phyloP scores from a whole-genome alignment of 2,888 invertebrate genomes.

The Falcaria lacertinaria region DNA sequence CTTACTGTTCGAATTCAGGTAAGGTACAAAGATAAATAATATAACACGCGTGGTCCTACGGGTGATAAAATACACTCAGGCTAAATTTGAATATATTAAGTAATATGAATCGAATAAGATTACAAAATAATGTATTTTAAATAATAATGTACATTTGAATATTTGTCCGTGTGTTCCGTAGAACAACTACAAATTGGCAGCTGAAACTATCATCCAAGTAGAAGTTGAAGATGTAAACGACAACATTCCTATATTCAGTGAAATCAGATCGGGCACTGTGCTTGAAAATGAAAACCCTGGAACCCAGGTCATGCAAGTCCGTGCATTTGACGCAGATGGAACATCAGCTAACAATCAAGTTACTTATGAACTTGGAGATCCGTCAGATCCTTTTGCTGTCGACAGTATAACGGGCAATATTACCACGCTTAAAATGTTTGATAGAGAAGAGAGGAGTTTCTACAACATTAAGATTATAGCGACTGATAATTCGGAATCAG shows the following conservation, averaged over 20 bases:
- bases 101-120: too few relatives aligned
- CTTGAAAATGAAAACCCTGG: conserved; percentile 91
- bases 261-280: conserved; percentile 89
- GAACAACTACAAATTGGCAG: conserved; percentile 89
- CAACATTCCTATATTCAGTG: conserved; percentile 92
- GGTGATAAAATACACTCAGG: too few relatives aligned
- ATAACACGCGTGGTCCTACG: too few relatives aligned
- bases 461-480: conserved; percentile 95
- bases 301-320: conserved; percentile 91
- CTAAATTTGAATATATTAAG: not conserved
- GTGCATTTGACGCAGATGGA: conserved; percentile 92
- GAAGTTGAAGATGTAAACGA: conserved; percentile 94
- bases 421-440: conserved; percentile 89
- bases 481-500: conserved; percentile 93
- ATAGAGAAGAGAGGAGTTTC: conserved; percentile 90
- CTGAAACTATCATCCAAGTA: conserved; percentile 88
- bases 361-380: conserved; percentile 85
- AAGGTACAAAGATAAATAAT: conserved; percentile 16
- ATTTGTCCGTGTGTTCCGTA: too few relatives aligned
- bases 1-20: conserved; percentile 89
- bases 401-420: conserved; percentile 93
- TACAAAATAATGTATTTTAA: too few relatives aligned
- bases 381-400: conserved; percentile 88
- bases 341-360: conserved; percentile 91
- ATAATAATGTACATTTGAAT: too few relatives aligned